Evolutionary conservation across 2,888 invertebrate species (phyloP).

Genomic region (Drosophila quinaria): DNA sequence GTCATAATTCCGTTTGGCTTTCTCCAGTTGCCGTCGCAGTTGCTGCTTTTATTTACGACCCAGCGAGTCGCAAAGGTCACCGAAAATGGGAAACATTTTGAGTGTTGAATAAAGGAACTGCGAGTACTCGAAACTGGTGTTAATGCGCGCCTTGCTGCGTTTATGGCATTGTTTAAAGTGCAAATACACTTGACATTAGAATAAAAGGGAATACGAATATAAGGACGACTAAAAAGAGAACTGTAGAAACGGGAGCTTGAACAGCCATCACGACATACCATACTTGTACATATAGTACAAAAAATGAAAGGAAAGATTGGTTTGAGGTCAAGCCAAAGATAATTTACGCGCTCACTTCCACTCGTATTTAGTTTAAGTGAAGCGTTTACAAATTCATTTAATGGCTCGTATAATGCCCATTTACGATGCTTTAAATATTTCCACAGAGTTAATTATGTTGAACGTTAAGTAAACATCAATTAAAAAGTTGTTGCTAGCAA

Average conservation of each 20-base stretch:
- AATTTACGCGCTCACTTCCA: constrained; percentile 32
- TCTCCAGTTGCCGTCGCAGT: constrained; percentile 29
- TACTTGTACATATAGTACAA: constrained; percentile 26
- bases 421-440: constrained; percentile 80
- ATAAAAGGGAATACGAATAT: neutral
- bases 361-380: constrained; percentile 70
- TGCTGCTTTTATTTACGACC: constrained; percentile 42
- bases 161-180: constrained; percentile 74
- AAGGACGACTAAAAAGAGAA: neutral
- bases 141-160: constrained; percentile 79
- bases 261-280: constrained; percentile 37
- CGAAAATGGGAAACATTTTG: constrained; percentile 31
- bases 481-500: constrained; percentile 64
- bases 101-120: constrained; percentile 11
- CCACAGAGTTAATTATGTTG: constrained; percentile 78
- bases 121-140: constrained; percentile 54
- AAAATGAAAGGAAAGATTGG: constrained; percentile 20
- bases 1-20: constrained; percentile 34
- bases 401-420: constrained; percentile 76
- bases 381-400: constrained; percentile 81
- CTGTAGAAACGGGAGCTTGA: neutral
- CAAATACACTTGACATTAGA: constrained; percentile 30
- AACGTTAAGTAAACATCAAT: constrained; percentile 82
- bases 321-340: constrained; percentile 11
- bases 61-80: constrained; percentile 46